Conservation (phyloP, 2,113 vertebrate species). For the Podarcis cretensis region DNA sequence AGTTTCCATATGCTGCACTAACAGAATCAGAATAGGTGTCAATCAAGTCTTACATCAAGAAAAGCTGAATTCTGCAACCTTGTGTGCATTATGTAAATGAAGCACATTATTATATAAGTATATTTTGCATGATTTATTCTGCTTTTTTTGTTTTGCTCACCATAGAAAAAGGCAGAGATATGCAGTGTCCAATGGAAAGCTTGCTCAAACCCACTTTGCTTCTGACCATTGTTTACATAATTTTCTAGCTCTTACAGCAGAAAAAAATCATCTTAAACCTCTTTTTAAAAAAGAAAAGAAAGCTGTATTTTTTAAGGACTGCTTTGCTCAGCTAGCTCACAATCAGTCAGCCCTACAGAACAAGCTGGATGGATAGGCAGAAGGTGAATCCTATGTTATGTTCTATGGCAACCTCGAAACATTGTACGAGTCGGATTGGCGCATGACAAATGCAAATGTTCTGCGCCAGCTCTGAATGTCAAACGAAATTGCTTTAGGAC, state of each 20-base stretch:
- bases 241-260: not conserved
- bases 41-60: no score
- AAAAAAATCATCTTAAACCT: no score
- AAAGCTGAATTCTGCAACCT: not conserved
- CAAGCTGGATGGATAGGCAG: slow-evolving; percentile 34
- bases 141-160: not conserved
- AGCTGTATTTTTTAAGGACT: not conserved
- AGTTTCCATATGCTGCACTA: not conserved
- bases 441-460: slow-evolving; percentile 64
- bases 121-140: not conserved
- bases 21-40: not conserved
- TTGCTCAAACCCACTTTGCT: not conserved
- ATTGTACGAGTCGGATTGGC: slow-evolving; percentile 52
- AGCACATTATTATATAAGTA: not conserved
- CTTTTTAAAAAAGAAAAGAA: not conserved
- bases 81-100: not conserved
- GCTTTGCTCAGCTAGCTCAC: slow-evolving; percentile 47
- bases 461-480: slow-evolving; percentile 72
- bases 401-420: slow-evolving; percentile 47
- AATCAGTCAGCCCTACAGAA: slow-evolving; percentile 56
- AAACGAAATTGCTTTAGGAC: slow-evolving; percentile 74
- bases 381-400: slow-evolving; percentile 40
- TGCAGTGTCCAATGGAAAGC: not conserved
- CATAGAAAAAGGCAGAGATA: not conserved
- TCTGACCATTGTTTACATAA: not conserved